A percentile compares a stretch with the other conserved stretches of the same genome.
Evolutionary conservation across 2,797 vertebrate species (phyloP).

Genomic region (Alca torda): DNA sequence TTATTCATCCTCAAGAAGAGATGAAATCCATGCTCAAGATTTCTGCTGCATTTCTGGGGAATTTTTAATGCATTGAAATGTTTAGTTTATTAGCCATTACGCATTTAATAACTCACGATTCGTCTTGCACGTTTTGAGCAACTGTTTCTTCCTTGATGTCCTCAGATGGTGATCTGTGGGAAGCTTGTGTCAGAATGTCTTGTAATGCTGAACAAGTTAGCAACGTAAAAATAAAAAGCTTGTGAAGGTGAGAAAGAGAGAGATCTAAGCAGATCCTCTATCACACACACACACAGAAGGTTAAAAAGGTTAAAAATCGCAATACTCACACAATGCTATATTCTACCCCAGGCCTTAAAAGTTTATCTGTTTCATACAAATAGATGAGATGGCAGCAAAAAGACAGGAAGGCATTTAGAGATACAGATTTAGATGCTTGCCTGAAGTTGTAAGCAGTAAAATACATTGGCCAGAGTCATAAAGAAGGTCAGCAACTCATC

Average conservation of each 20-base stretch:
- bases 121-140: not conserved
- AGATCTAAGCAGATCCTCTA: not conserved
- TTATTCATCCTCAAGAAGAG: not conserved
- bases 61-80: not conserved
- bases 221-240: not conserved
- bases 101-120: not conserved
- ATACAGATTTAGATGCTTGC: not conserved
- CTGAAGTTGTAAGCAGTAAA: not conserved
- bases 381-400: not conserved
- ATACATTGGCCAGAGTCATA: not conserved
- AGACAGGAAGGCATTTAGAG: not conserved
- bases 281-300: not conserved
- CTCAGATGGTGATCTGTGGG: not conserved
- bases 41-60: not conserved
- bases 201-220: not conserved
- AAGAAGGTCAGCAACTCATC: not conserved
- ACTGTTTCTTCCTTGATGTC: not conserved
- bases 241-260: not conserved
- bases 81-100: not conserved
- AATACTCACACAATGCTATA: not conserved
- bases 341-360: not conserved
- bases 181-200: not conserved
- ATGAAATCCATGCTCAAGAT: not conserved
- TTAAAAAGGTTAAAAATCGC: not conserved
- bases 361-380: not conserved